phyloP scores from a whole-genome alignment of 2,888 invertebrate species.

The Acronicta leporina region DNA sequence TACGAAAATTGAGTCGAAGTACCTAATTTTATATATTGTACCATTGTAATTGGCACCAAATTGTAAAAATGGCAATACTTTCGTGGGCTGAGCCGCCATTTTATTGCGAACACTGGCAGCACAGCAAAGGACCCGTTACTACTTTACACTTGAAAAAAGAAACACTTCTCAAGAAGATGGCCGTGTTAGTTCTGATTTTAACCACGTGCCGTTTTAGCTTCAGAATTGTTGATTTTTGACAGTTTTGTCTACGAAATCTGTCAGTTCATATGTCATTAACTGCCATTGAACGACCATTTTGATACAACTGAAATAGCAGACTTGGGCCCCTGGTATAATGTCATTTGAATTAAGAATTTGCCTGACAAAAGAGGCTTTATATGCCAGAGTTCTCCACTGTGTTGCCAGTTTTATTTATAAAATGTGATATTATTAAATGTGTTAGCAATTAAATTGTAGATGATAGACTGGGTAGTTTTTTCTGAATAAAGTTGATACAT shows the following conservation, averaged over 20 bases:
- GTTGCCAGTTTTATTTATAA: slow-evolving; percentile 32
- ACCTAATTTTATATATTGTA: slow-evolving; percentile 3
- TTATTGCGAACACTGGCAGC: slow-evolving; percentile 37
- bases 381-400: slow-evolving; percentile 6
- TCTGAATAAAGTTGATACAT: slow-evolving; percentile 29
- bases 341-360: no score
- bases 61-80: slow-evolving; percentile 1
- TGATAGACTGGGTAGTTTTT: slow-evolving; percentile 24
- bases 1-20: not conserved
- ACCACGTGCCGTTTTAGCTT: not conserved
- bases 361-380: not conserved
- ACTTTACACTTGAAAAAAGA: not conserved
- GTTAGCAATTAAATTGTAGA: slow-evolving; percentile 33
- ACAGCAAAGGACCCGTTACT: slow-evolving; percentile 8
- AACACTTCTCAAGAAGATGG: no score
- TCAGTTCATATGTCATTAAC: no score
- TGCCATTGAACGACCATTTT: no score
- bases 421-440: slow-evolving; percentile 45
- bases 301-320: no score
- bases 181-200: no score
- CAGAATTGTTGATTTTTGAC: no score
- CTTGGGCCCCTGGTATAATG: no score
- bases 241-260: no score
- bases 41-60: not conserved
- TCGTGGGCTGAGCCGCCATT: slow-evolving; percentile 23